Evolutionary conservation across 2,113 vertebrate species (phyloP).

Genomic region (Seriola dumerili): DNA sequence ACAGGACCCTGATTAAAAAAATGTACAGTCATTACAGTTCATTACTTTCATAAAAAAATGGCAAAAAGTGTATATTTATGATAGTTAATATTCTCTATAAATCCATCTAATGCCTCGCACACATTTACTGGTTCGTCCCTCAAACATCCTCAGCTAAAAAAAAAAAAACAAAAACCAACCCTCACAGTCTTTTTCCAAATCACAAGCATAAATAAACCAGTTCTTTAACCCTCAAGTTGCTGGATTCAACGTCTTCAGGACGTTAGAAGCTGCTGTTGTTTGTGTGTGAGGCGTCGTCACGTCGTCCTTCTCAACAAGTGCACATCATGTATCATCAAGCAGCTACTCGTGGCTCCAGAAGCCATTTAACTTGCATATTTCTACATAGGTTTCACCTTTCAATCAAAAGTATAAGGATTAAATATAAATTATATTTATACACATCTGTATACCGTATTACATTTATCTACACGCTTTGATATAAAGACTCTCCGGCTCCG

Average conservation of each 20-base stretch:
- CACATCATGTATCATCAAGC: background rate
- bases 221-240: background rate
- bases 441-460: slow-evolving; percentile 35
- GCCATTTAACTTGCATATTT: slow-evolving; percentile 60
- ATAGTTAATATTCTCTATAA: slow-evolving; percentile 53
- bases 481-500: slow-evolving; percentile 21
- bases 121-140: slow-evolving; percentile 25
- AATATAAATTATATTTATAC: slow-evolving; percentile 55
- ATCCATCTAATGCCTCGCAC: background rate
- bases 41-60: slow-evolving; percentile 46
- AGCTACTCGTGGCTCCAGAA: slow-evolving; percentile 22
- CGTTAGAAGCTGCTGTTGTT: slow-evolving; percentile 16
- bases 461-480: slow-evolving; percentile 39
- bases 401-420: slow-evolving; percentile 20
- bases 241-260: background rate
- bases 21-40: slow-evolving; percentile 28
- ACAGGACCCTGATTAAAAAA: slow-evolving; percentile 55
- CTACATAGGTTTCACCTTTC: slow-evolving; percentile 30
- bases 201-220: background rate
- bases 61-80: slow-evolving; percentile 47
- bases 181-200: background rate
- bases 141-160: background rate
- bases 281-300: background rate
- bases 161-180: background rate
- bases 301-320: background rate